Percentiles rank a stretch among this genome's conserved stretches.
These are phyloP conservation scores for Notiomystis cincta DNA, from an alignment of 2,113 vertebrate genomes.

Conservation along the genomic window DNA sequence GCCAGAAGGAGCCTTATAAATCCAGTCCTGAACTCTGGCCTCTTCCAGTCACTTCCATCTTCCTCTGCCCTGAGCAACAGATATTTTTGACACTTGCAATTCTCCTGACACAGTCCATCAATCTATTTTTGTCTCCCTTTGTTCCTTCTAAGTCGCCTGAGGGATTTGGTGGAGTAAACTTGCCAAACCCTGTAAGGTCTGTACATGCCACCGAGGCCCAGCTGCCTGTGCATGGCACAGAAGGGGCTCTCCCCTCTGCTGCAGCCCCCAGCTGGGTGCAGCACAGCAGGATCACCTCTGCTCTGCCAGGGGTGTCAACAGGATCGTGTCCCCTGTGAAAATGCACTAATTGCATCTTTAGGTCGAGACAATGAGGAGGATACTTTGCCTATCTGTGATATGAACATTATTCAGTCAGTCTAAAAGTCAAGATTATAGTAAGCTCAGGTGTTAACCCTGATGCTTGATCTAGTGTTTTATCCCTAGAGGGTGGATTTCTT, in stretches of 20 bases:
- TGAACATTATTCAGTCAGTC: not conserved
- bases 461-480: not conserved
- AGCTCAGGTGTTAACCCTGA: conserved; percentile 5
- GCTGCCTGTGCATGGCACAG: not conserved
- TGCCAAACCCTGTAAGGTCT: not conserved
- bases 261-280: rapidly evolving
- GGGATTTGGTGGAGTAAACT: not conserved
- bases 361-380: not conserved
- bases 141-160: not conserved
- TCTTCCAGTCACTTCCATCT: conserved; percentile 43
- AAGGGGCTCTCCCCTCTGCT: not conserved
- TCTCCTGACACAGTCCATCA: conserved; percentile 43
- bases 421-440: not conserved
- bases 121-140: conserved; percentile 50
- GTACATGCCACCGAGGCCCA: rapidly evolving
- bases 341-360: not conserved
- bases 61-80: conserved; percentile 38
- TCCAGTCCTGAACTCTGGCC: conserved; percentile 48
- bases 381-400: not conserved
- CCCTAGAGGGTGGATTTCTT: not conserved
- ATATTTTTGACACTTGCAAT: conserved; percentile 52
- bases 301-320: rapidly evolving
- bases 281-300: rapidly evolving
- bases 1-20: conserved; percentile 43
- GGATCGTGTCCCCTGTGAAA: not conserved